Base-by-base conservation (phyloP, 2,797 vertebrate genomes). In the Melanotaenia boesemani region DNA sequence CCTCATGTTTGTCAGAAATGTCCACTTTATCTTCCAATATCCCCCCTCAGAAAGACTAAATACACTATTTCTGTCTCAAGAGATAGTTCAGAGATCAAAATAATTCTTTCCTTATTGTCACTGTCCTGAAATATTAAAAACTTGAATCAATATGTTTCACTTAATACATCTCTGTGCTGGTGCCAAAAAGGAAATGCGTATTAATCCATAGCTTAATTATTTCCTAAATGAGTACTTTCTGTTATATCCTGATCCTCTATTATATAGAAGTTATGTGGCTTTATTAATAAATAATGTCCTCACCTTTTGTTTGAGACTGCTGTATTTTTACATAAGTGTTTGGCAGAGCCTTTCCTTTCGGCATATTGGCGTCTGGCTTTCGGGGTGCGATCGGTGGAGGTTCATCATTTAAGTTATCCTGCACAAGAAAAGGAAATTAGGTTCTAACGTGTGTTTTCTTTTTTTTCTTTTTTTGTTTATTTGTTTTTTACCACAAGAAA, bases 291-390 rank as follows among this genome's bases (percentile, higher is more conserved):
- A 63, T 2, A 24, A 26, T 70, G 24, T 20, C 2, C 4, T 85
- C 66, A 86, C 84, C 86, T 28, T 46, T 70, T 64, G 16, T 79
- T 3, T 28, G 22, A 0, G 80, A 6, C n/a, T 80, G 37, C 11
- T 46, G n/a, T 13, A 67, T 63, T 62, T 67, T 48, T 24, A 88
- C 80, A 0, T 95, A 94, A 1, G 81, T 89, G 73, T 95, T 95
- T 5, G 86, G 79, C 60, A 48, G 18, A 9, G 87, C 87, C 22
- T 61, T 74, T n/a, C 37, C 32, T 11, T 22, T 37, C 6, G 2
- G 61, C 1, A 2, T 0, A 0, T 12, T 15, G 6, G 15, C 2
- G 0, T 0, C 20, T 2, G 34, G 28, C 56, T 94, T 94, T 72
- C 88, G 86, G 4, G 91, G 88, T 3, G 61, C 0, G 1, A 88